Percentiles rank a stretch among this genome's conserved stretches.
Conservation (phyloP, 2,113 vertebrate genomes). For the Psephotus haematonotus region DNA sequence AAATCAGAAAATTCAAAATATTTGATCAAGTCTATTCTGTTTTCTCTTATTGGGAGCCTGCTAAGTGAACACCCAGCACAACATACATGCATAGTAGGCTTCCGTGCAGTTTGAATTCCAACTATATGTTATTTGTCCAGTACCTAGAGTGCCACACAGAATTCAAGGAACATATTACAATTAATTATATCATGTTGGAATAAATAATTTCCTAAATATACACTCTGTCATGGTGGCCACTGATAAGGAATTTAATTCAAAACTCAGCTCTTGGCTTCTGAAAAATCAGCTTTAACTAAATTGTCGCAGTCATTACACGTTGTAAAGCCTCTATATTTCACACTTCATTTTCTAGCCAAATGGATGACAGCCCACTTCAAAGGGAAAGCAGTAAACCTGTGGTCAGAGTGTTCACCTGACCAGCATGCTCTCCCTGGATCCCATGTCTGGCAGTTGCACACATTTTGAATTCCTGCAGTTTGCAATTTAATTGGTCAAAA, state of each 20-base stretch:
- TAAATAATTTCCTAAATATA: slow-evolving; percentile 61
- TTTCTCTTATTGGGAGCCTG: neutral
- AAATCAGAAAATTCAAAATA: neutral
- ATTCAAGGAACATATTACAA: neutral
- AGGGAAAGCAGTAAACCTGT: slow-evolving; percentile 38
- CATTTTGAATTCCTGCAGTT: slow-evolving; percentile 36
- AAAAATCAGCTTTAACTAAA: slow-evolving; percentile 66
- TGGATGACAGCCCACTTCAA: slow-evolving; percentile 55
- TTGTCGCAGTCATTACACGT: slow-evolving; percentile 61
- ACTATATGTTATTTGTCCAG: neutral
- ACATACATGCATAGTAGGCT: neutral
- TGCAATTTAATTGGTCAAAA: slow-evolving; percentile 56
- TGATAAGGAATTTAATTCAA: slow-evolving; percentile 61
- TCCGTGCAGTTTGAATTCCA: neutral
- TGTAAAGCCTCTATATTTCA: slow-evolving; percentile 66
- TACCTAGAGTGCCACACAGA: neutral
- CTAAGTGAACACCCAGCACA: neutral
- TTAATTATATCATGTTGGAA: slow-evolving; percentile 34
- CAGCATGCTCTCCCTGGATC: slow-evolving; percentile 31
- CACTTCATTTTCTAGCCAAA: slow-evolving; percentile 61
- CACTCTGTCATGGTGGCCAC: neutral
- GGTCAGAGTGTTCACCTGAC: slow-evolving; percentile 48
- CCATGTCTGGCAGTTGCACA: neutral
- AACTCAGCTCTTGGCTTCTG: slow-evolving; percentile 43
- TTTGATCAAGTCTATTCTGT: neutral